A percentile compares a stretch with the other conserved stretches of the same genome.
These are phyloP conservation scores for Geopemphigus sp. DNA, from an alignment of 1,140 invertebrate genomes.

Conservation along the genomic window DNA sequence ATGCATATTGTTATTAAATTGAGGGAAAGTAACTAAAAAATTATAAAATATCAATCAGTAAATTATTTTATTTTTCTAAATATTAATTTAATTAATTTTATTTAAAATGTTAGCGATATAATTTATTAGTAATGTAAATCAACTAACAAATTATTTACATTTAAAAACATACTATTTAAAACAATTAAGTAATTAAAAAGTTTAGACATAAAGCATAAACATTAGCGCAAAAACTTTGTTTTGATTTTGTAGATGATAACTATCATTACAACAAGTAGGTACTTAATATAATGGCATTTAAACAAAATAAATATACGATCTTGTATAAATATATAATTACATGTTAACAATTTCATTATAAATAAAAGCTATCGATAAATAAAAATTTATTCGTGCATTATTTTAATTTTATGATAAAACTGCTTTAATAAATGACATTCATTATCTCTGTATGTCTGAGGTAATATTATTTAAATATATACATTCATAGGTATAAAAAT, in stretches of 20 bases:
- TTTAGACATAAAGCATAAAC: slow-evolving; percentile 9
- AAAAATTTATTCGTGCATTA: too few species aligned
- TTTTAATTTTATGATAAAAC: too few species aligned
- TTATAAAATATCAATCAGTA: not conserved
- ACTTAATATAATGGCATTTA: too few species aligned
- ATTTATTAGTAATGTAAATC: not conserved
- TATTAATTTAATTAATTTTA: not conserved
- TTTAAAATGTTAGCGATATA: not conserved
- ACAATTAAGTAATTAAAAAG: slow-evolving; percentile 13
- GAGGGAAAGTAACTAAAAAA: slow-evolving; percentile 43
- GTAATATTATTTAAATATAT: too few species aligned
- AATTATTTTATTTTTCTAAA: not conserved
- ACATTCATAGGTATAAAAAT: too few species aligned
- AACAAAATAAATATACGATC: too few species aligned
- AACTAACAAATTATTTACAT: not conserved
- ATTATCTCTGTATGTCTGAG: too few species aligned
- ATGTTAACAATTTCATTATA: too few species aligned
- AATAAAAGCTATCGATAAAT: too few species aligned
- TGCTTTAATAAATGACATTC: too few species aligned
- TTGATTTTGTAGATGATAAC: slow-evolving; percentile 5
- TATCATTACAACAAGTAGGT: not conserved
- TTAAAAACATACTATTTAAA: not conserved
- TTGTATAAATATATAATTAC: too few species aligned
- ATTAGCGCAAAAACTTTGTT: not conserved
- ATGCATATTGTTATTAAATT: slow-evolving; percentile 25